Evolutionary conservation across 2,888 invertebrate species (phyloP), one percentile per base, ranked within the genome.

Genomic region (Leptinotarsa rubiginosa): DNA sequence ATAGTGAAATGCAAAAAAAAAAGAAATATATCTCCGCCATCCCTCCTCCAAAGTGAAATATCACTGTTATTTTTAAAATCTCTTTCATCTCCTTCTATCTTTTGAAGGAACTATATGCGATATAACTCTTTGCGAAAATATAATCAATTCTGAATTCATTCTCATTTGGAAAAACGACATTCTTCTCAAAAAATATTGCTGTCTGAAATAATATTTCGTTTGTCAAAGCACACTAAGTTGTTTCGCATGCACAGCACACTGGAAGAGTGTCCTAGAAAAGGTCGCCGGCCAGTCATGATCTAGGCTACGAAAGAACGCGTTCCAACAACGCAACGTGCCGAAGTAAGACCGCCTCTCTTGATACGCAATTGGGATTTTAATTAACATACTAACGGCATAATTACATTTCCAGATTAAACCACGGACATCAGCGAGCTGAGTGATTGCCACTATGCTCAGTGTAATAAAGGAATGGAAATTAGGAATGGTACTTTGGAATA

Each of bases 321-420:
- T 62, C 10, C 13, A 62, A 31, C 25, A 62, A 31, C 25, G 18
- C 25, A 62, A 31, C 25, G 16, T 62, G 25, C 56, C 56, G 56
- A 56, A 56, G 13, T 13, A 16, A 62, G 62, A 16, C 62, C 13
- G 41, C 62, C 62, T 56, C 50, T 64, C 67, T 47, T 59, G 52
- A 68, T 62, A 71, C 68, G 70, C 70, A 67, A 56, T 72, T 49
- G 66, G 74, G 68, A 70, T 72, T 74, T 72, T 74, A 74, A 76
- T 76, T 76, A 74, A 68, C 50, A 71, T 62, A 50, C 62, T 72
- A 75, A 75, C 72, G 71, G 74, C 56, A 72, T 75, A 72, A 73
- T 72, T 75, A 70, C 47, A 52, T 72, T 69, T 62, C 50, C 62
- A 69, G 72, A 72, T 69, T 65, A 50, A 67, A 66, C 56, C 52